Conservation (phyloP, 2,113 vertebrate genomes). For the Macheiramphus alcinus region DNA sequence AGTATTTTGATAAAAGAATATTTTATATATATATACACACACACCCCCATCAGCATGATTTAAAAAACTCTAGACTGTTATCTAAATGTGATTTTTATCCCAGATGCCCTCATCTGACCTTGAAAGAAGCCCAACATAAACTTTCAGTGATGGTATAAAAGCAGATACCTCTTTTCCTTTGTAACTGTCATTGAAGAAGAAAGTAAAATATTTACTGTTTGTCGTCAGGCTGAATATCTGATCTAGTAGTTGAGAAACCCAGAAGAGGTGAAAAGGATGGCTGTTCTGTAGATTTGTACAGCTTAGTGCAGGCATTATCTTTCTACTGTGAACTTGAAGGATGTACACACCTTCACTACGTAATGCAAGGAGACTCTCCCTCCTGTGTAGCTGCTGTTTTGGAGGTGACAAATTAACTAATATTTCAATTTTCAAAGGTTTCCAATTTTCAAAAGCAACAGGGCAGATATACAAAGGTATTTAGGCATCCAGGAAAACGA, state of each 20-base stretch:
- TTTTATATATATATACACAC: background rate
- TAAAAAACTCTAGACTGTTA: background rate
- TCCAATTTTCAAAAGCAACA: background rate
- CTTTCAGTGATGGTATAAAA: background rate
- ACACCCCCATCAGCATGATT: background rate
- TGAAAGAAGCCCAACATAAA: background rate
- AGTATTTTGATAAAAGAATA: background rate
- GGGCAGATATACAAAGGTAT: accelerated
- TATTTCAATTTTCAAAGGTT: background rate
- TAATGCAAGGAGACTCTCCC: background rate
- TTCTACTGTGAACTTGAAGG: background rate
- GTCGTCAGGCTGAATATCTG: background rate
- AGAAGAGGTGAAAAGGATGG: background rate
- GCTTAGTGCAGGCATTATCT: background rate
- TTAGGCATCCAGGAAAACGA: background rate
- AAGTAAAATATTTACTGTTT: background rate
- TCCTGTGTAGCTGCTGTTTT: background rate
- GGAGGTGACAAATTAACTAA: background rate
- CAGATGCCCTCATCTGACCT: background rate
- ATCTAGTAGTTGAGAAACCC: background rate
- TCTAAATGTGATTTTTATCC: background rate
- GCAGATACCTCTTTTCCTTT: background rate
- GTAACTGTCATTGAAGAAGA: background rate
- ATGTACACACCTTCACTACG: accelerated
- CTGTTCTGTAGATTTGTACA: background rate